A percentile compares a stretch with the other conserved stretches of the same genome.
Evolutionary conservation across 2,797 vertebrate species (phyloP).

Genomic region (Pyrrhura leucotis): DNA sequence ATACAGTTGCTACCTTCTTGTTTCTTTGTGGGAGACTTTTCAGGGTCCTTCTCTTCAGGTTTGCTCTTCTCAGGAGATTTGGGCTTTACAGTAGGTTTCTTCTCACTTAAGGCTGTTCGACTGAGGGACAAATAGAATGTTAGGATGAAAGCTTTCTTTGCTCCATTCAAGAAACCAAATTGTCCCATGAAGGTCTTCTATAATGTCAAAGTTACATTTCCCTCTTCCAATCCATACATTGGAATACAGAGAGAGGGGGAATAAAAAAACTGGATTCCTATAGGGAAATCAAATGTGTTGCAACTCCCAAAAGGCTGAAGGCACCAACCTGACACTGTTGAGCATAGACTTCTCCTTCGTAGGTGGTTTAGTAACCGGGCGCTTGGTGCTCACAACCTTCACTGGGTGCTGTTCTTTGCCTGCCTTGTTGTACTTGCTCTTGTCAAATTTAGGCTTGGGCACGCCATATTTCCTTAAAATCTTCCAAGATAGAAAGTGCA

Average conservation of each 20-base stretch:
- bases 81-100: conserved; percentile 93
- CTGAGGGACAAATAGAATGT: neutral
- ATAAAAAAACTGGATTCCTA: neutral
- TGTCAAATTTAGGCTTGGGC: conserved; percentile 89
- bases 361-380: conserved; percentile 90
- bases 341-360: conserved; percentile 94
- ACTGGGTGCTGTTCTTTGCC: conserved; percentile 96
- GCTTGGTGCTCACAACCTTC: conserved; percentile 97
- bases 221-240: accelerated
- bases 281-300: neutral
- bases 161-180: neutral
- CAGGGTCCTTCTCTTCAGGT: conserved; percentile 94
- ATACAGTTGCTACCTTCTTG: conserved; percentile 83
- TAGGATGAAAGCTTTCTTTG: neutral
- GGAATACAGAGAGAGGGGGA: neutral
- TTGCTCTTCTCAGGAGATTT: conserved; percentile 96
- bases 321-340: conserved; percentile 90
- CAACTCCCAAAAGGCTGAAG: neutral
- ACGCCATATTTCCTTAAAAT: conserved; percentile 95
- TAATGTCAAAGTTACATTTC: accelerated
- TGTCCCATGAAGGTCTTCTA: neutral
- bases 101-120: conserved; percentile 96
- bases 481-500: conserved; percentile 69
- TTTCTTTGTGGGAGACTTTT: conserved; percentile 96
- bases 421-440: conserved; percentile 94